Evolutionary conservation across 2,888 invertebrate species (phyloP), one percentile per base, ranked within the genome.

Genomic region (Ochropacha duplaris): DNA sequence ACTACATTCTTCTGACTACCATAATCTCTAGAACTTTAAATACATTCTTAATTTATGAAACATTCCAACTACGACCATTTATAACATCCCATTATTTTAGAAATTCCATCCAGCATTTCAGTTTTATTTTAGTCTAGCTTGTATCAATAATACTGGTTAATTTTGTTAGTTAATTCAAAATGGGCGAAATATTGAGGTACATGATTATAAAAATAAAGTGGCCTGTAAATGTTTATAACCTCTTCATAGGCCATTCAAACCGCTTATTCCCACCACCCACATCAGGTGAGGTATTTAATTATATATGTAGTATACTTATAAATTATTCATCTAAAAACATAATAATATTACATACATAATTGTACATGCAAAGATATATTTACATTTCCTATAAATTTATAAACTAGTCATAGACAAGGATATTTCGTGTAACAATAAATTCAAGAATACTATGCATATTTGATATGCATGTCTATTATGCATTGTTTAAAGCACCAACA

Each of bases 401-500:
- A 75, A 63, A 64, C 69, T 74, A 71, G 56, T 52, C 57, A 62
- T 78, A 79, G 77, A 75, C 79, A 78, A 78, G 73, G 63, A 67
- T 75, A 78, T 83, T 76, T 71, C 72, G 70, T 72, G 68, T 84
- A 84, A 86, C 80, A 76, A 80, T 79, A 79, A 77, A 71, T 76
- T 76, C 68, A 77, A 73, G 63, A 69, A 65, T 59, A 59, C 59
- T 69, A 75, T 80, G 79, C 86, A 84, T 81, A 83, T 85, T 81
- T 80, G 57, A 86, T 85, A 85, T 79, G 86, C 87, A 78, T 72
- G 72, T 75, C 71, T 76, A 74, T 64, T 81, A 80, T 78, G 78
- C 79, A 80, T 79, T 70, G 71, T 79, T 52, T 24, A 73, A 85
- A 88, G 87, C 88, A 88, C 88, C 88, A 84, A 83, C 71, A 76